Evolutionary conservation across 2,888 invertebrate species (phyloP).

Genomic region (Horisme vitalbata): DNA sequence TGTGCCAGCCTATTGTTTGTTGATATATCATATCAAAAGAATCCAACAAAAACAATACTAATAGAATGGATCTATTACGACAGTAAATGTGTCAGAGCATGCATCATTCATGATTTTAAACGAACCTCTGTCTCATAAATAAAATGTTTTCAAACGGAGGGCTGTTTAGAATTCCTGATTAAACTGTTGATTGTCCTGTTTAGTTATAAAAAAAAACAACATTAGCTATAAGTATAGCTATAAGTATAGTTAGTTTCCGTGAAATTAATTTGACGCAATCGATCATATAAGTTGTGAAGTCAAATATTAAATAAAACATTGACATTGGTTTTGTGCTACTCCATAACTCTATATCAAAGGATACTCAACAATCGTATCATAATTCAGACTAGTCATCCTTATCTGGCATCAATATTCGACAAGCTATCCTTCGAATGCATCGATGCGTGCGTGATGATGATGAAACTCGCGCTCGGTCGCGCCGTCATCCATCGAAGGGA

Average conservation of each 20-base stretch:
- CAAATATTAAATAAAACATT: too few relatives aligned
- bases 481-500: constrained; percentile 37
- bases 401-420: constrained; percentile 61
- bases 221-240: background rate
- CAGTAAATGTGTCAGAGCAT: constrained; percentile 50
- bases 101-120: constrained; percentile 46
- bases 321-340: too few relatives aligned
- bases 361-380: constrained; percentile 49
- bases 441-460: constrained; percentile 45
- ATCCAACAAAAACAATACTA: constrained; percentile 55
- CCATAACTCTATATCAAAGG: constrained; percentile 46
- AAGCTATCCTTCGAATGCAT: constrained; percentile 54
- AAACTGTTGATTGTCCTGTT: constrained; percentile 9
- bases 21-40: constrained; percentile 50
- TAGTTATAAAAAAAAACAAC: constrained; percentile 6
- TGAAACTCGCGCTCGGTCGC: constrained; percentile 22
- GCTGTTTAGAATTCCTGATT: constrained; percentile 17
- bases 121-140: constrained; percentile 30
- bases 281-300: constrained; percentile 46
- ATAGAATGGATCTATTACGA: constrained; percentile 58
- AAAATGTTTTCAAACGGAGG: constrained; percentile 19
- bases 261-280: constrained; percentile 43
- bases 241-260: background rate
- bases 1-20: constrained; percentile 52
- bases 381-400: constrained; percentile 58